Evolutionary conservation across 2,797 vertebrate species (phyloP), one percentile per base, ranked within the genome.

Genomic region (Gephyroberyx darwinii): DNA sequence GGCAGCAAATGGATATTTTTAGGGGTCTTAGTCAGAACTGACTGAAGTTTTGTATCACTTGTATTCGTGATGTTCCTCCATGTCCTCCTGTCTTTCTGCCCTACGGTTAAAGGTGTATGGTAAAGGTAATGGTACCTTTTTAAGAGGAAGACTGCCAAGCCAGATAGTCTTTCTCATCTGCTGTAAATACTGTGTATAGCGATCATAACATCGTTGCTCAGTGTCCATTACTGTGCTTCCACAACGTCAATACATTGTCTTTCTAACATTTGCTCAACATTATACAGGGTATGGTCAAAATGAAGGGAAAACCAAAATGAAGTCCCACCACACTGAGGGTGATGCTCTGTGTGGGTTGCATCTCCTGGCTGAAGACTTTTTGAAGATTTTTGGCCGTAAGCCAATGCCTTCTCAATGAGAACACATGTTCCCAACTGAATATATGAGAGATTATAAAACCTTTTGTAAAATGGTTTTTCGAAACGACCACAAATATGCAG

Each of bases 141-240:
- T 85, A 68, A 71, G 55, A 75, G 81, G 75, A 77, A 69, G 54
- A 84, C 72, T 74, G 71, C 68, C 56, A 43, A 69, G 59, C 69
- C 82, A 71, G 79, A 87, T 73, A 16, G 81, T 85, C 75, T 84
- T 78, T 81, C 69, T 80, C 77, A 74, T 84, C 65, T 48, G 71
- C 84, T 93, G 92, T 93, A 92, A 91, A 93, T 92, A 92, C 75
- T 89, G 85, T 92, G 88, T 89, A 92, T 86, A 91, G 85, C 85
- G 87, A 76, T 82, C 80, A 48, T 65, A 81, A 76, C 84, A 74
- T 86, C 79, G 71, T 75, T 50, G 77, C 84, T 71, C 77, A 64
- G 12, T 78, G 78, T 88, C 78, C 82, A 80, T 89, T 81, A 84
- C 86, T 84, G 86, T 90, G 87, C 89, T 92, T 91, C 89, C 82